Conservation (phyloP, 2,888 invertebrate species). For the Yponomeuta plumbellus region DNA sequence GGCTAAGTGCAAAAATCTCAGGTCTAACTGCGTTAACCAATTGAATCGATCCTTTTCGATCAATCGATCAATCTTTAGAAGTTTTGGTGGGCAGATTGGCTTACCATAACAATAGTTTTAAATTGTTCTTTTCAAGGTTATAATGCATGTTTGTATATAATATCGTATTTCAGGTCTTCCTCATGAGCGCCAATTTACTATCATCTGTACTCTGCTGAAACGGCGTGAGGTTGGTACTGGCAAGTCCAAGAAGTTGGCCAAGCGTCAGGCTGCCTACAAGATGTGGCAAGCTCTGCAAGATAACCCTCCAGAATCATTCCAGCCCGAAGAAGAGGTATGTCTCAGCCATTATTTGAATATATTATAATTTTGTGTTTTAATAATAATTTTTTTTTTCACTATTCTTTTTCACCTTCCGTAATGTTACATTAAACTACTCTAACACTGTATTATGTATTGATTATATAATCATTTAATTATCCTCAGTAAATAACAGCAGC, state of each 20-base stretch:
- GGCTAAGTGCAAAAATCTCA: no score
- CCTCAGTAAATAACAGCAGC: no score
- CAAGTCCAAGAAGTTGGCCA: conserved; percentile 97
- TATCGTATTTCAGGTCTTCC: conserved; percentile 76
- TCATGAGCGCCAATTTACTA: conserved; percentile 94
- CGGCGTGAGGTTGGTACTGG: conserved; percentile 91
- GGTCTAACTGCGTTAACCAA: no score
- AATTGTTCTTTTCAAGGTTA: no score
- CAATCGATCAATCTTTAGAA: no score
- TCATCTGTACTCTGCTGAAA: conserved; percentile 91
- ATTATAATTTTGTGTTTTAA: no score
- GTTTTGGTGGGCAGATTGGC: no score
- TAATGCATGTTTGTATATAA: no score
- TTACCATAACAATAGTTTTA: no score
- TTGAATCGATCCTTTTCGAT: no score
- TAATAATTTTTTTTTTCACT: background rate
- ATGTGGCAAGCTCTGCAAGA: conserved; percentile 93
- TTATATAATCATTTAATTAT: background rate
- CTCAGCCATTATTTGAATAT: no score
- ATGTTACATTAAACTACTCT: background rate
- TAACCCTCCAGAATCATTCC: conserved; percentile 82
- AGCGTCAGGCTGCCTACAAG: conserved; percentile 95
- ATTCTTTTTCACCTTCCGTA: background rate
- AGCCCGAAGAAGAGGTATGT: conserved; percentile 80
- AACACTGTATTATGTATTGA: background rate